phyloP scores from a whole-genome alignment of 2,113 vertebrate genomes.

The Pipa parva region DNA sequence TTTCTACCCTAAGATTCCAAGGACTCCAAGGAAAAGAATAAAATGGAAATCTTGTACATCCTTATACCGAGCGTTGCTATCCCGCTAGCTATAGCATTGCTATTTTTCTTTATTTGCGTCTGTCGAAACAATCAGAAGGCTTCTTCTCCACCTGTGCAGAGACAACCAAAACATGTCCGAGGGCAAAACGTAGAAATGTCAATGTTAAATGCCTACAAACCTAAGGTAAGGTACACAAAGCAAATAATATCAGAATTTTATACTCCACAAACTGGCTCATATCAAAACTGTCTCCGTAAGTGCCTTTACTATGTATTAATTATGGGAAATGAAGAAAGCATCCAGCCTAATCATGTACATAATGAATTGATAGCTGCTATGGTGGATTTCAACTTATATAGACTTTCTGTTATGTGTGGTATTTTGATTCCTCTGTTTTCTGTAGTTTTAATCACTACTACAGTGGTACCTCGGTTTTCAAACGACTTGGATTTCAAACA shows the following conservation, averaged over 20 bases:
- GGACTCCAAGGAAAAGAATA: constrained; percentile 85
- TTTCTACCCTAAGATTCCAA: constrained; percentile 71
- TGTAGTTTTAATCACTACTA: no score
- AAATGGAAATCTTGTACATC: constrained; percentile 95
- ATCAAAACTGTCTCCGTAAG: no score
- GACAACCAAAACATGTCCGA: constrained; percentile 86
- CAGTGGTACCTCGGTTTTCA: no score
- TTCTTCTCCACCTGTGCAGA: constrained; percentile 70
- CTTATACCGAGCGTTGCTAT: constrained; percentile 93
- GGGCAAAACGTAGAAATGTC: constrained; percentile 98
- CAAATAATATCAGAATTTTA: no score
- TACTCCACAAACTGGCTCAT: no score
- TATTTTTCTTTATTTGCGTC: constrained; percentile 97
- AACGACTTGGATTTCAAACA: no score
- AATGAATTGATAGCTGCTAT: no score
- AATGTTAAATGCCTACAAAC: constrained; percentile 90
- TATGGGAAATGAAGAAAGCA: no score
- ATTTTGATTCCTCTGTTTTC: no score
- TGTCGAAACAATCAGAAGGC: constrained; percentile 96
- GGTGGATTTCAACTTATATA: no score
- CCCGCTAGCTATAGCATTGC: constrained; percentile 85
- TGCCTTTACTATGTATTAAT: neutral
- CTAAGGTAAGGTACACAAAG: constrained; percentile 71
- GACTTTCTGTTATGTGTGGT: no score
- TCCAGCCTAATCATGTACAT: no score